Evolutionary conservation across 2,797 vertebrate species (phyloP), one percentile per base, ranked within the genome.

Genomic region (Botia kubotai): DNA sequence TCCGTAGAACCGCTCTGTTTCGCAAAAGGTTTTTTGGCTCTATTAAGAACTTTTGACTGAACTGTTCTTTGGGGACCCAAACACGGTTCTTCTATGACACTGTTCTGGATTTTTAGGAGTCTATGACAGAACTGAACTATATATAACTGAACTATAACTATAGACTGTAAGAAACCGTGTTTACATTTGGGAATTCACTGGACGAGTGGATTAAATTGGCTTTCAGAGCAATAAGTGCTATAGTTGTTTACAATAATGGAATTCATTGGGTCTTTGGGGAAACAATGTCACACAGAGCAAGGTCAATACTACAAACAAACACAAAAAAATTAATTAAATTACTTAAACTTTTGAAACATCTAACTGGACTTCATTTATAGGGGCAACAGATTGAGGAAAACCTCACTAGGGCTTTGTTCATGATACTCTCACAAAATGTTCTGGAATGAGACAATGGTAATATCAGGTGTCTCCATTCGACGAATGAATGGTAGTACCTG

Each of bases 391-490:
- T 2, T 26, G 17, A 48, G 3, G 19, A 26, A 26, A 74, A 23
- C 2, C 13, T 0, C 16, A 10, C 8, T 13, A 48, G n/a, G 57
- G 21, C 13, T 57, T 68, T 71, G 55, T 62, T 71, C 4, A 21
- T 14, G 16, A 23, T 26, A 50, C 72, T 21, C 53, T 60, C 23
- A 48, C 19, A 19, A 65, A 80, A 80, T 67, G 36, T 16, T 66
- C 50, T 57, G 50, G 16, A 80, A 67, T 73, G 12, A 73, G 62
- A 68, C 50, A 72, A 68, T 48, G 62, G 53, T 52, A 60, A 77
- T 72, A 84, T 84, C 74, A 46, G 57, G 69, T 73, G 55, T 77
- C 79, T 70, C 21, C 17, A 43, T 29, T 76, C 50, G 43, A 36
- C 16, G 21, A 66, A 68, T 12, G 26, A 80, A 81, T 62, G 69